Evolutionary conservation across 2,888 invertebrate genomes (phyloP).

Genomic region (Plagiodera versicolora): DNA sequence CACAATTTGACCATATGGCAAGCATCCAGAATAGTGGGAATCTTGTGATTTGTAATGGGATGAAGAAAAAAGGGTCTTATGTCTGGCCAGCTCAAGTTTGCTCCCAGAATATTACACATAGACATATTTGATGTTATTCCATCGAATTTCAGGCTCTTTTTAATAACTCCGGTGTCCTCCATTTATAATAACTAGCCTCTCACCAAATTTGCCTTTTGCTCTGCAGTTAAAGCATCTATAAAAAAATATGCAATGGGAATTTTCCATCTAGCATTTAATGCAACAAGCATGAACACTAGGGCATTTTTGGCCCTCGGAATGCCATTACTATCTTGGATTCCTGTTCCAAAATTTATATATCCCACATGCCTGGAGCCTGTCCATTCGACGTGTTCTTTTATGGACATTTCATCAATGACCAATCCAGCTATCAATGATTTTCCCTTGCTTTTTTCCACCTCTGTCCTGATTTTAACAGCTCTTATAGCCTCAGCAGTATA

Average conservation of each 20-base stretch:
- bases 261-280: conserved; percentile 30
- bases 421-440: conserved; percentile 26
- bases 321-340: conserved; percentile 25
- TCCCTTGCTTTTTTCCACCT: background rate
- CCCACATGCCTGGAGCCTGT: conserved; percentile 23
- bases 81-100: too few relatives aligned
- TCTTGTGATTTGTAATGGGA: too few relatives aligned
- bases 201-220: conserved; percentile 27
- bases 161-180: too few relatives aligned
- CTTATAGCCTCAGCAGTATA: conserved; percentile 31
- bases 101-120: too few relatives aligned
- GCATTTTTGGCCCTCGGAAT: conserved; percentile 35
- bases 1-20: too few relatives aligned
- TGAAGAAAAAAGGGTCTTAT: too few relatives aligned
- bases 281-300: conserved; percentile 30
- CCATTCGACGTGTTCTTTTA: conserved; percentile 27
- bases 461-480: conserved; percentile 20
- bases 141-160: too few relatives aligned
- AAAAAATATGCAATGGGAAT: too few relatives aligned
- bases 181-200: background rate
- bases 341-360: conserved; percentile 27
- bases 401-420: conserved; percentile 39
- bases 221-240: too few relatives aligned
- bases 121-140: too few relatives aligned
- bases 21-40: too few relatives aligned